Evolutionary conservation across 2,888 invertebrate species (phyloP), one percentile per base, ranked within the genome.

Genomic region (Xanthorhoe designata): DNA sequence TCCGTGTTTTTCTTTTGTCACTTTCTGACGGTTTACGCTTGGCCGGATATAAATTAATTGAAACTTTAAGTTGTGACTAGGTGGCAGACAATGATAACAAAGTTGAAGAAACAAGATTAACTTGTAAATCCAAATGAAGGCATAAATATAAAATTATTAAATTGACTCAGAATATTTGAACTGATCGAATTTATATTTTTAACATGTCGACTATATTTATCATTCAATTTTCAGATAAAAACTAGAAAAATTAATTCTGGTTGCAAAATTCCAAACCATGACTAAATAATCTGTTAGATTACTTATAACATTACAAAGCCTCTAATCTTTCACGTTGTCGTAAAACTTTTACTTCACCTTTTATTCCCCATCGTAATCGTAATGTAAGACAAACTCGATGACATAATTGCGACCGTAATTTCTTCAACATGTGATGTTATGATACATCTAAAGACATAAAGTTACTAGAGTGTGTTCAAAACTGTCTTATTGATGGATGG

Each of bases 1-100:
- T 85, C 86, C 84, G 82, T 86, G 86, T 86, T 84, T 88, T 87
- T 87, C 90, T 89, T 91, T 90, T 89, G 86, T 87, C 85, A 82
- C 83, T 80, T 80, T 76, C 76, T 84, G 78, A 80, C 77, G 80
- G 76, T 83, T 85, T 74, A 82, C 82, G 82, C 82, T 82, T 83
- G 83, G 83, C 77, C 75, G 76, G 78, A 80, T 79, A 80, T 79
- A 78, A 82, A 82, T 82, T 84, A 80, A 81, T 79, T 77, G 75
- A 75, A 79, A 73, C 69, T 76, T 76, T 73, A 74, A 77, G 63
- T 64, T 56, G 54, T 53, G 59, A 53, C 58, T 64, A 63, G 45
- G 52, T 32, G 61, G 53, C 67, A 32, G 47, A n/a, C 57, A n/a
- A 54, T 29, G 59, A 59, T 51, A 60, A 29, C 58, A 50, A 54